Percentiles rank a stretch among this genome's conserved stretches.
These are phyloP conservation scores for Melanargia galathea DNA, from an alignment of 2,888 invertebrate species.

Conservation along the genomic window DNA sequence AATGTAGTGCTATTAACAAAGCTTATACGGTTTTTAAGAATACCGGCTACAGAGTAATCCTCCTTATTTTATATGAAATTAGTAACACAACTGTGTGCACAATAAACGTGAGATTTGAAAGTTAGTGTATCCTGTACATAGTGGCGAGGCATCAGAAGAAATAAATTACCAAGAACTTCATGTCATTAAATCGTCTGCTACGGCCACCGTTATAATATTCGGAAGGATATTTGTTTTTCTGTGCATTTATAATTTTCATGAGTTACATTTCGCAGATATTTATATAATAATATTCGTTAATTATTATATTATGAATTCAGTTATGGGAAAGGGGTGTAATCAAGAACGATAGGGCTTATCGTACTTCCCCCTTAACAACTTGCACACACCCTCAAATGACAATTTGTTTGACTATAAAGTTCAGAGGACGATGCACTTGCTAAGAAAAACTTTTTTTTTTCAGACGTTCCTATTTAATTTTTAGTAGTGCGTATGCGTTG, in stretches of 20 bases:
- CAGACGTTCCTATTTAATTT: no score
- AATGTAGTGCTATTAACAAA: neutral
- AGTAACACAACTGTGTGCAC: neutral
- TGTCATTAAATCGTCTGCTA: conserved; percentile 20
- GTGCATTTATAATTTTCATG: conserved; percentile 13
- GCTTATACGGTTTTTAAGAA: neutral
- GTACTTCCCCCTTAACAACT: no score
- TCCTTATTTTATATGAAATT: neutral
- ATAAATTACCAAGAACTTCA: conserved; percentile 21
- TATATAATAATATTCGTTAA: neutral
- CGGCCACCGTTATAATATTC: neutral
- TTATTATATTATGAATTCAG: conserved; percentile 3
- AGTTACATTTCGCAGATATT: neutral
- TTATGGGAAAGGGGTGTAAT: no score
- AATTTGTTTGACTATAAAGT: no score
- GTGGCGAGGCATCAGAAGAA: conserved; percentile 20
- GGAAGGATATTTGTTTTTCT: conserved; percentile 12
- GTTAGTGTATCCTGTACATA: conserved; percentile 12
- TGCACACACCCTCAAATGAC: no score
- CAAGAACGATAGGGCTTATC: no score
- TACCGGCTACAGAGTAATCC: neutral
- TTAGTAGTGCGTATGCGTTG: no score
- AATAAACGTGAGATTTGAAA: neutral
- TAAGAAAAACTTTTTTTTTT: no score
- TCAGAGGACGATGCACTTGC: no score